Percentiles rank a stretch among this genome's conserved stretches.
Evolutionary conservation across 2,113 vertebrate genomes (phyloP).

Genomic region (Misgurnus anguillicaudatus): DNA sequence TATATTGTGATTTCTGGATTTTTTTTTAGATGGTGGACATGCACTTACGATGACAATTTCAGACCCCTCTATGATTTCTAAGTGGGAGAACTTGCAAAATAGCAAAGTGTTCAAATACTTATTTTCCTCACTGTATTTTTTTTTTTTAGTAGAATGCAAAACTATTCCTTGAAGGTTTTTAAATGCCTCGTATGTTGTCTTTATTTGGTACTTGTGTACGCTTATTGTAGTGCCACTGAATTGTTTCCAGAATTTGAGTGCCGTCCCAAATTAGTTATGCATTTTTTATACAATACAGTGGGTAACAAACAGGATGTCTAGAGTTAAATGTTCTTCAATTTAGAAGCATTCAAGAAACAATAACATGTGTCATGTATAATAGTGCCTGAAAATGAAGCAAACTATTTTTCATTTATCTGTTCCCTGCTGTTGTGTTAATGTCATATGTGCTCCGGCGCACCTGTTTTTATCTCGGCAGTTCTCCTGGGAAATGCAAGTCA

Average conservation of each 20-base stretch:
- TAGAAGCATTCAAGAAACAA: neutral
- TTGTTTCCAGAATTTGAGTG: neutral
- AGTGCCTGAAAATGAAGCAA: conserved; percentile 2
- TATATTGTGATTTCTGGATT: too few species aligned
- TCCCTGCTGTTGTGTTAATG: neutral
- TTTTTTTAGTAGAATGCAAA: neutral
- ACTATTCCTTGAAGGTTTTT: neutral
- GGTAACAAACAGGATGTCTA: neutral
- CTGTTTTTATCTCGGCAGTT: conserved; percentile 13
- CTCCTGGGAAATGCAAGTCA: conserved; percentile 51
- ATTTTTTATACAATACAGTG: neutral
- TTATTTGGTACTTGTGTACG: too few species aligned
- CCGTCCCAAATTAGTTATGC: too few species aligned
- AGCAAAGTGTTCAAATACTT: too few species aligned
- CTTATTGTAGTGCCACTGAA: too few species aligned
- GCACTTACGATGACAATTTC: too few species aligned
- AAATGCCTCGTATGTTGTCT: too few species aligned
- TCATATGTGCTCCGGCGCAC: conserved; percentile 7
- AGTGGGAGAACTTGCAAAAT: too few species aligned
- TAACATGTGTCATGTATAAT: neutral
- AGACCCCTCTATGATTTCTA: too few species aligned
- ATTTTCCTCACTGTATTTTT: too few species aligned
- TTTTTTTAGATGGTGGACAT: too few species aligned
- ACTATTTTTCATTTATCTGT: neutral
- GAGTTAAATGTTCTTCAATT: neutral